phyloP scores from a whole-genome alignment of 2,888 invertebrate species.

The Volucella zonaria region DNA sequence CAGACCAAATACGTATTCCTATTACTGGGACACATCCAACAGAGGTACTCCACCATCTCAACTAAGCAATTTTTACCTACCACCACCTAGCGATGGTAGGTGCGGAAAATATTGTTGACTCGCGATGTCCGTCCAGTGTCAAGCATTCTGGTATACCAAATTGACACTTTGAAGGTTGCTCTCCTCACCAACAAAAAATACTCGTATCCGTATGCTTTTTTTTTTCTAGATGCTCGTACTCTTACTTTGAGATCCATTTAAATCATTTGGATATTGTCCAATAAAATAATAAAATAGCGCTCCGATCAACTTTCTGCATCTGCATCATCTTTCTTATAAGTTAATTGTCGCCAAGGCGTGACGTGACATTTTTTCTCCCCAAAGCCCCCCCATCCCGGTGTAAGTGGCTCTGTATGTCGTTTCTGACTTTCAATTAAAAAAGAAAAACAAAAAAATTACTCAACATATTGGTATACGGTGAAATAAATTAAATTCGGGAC shows the following conservation, averaged over 20 bases:
- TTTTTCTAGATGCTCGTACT: not conserved
- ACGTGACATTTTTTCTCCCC: constrained; percentile 38
- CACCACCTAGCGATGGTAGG: constrained; percentile 28
- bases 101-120: constrained; percentile 66
- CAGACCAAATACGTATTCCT: constrained; percentile 38
- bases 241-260: constrained; percentile 15
- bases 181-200: constrained; percentile 7
- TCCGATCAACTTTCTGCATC: constrained; percentile 69
- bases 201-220: too few species aligned
- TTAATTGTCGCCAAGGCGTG: constrained; percentile 69
- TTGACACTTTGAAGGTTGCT: constrained; percentile 71
- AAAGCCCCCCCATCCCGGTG: not conserved
- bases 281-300: constrained; percentile 60
- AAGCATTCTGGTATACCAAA: constrained; percentile 66
- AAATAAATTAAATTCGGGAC: constrained; percentile 65
- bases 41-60: constrained; percentile 12
- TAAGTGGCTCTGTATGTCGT: not conserved
- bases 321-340: constrained; percentile 72
- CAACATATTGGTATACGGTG: constrained; percentile 35
- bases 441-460: not conserved
- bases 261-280: constrained; percentile 57
- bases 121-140: constrained; percentile 63
- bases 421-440: constrained; percentile 34
- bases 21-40: constrained; percentile 46
- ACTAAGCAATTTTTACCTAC: constrained; percentile 24